phyloP scores from a whole-genome alignment of 2,888 invertebrate genomes.

The Platycnemis pennipes region DNA sequence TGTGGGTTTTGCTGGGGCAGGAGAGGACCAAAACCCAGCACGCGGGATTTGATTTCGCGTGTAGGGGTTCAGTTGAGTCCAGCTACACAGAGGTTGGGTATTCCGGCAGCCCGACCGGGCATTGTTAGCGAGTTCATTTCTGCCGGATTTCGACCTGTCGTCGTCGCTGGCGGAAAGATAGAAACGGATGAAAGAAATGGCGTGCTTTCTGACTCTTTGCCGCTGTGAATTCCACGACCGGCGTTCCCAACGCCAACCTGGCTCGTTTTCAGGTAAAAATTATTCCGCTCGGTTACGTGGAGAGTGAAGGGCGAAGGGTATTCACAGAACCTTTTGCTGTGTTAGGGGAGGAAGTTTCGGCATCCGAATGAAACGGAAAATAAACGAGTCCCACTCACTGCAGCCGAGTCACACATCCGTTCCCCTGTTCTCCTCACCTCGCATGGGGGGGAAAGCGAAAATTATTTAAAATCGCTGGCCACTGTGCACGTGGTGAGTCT shows the following conservation, averaged over 20 bases:
- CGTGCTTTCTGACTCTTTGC: background rate
- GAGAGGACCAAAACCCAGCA: background rate
- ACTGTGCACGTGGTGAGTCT: too few species aligned
- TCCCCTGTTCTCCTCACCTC: too few species aligned
- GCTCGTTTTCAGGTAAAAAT: background rate
- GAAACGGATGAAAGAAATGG: constrained; percentile 45
- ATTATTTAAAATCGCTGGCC: too few species aligned
- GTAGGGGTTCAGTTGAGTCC: background rate
- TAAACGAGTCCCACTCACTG: background rate
- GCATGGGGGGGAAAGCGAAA: too few species aligned
- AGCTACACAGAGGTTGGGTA: background rate
- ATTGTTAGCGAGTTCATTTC: constrained; percentile 6
- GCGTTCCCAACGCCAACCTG: background rate
- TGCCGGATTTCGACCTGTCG: background rate
- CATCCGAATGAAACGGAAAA: background rate
- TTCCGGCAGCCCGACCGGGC: background rate
- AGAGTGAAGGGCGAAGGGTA: background rate
- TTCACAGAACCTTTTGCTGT: too few species aligned
- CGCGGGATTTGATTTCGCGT: background rate
- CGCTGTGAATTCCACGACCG: constrained; percentile 9
- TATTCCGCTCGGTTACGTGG: constrained; percentile 16
- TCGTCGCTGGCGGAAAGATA: background rate
- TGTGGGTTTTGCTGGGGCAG: too few species aligned
- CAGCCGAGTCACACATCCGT: too few species aligned
- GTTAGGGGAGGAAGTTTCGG: background rate